Base-by-base conservation (phyloP, 2,888 invertebrate species). In the Aricia artaxerxes region DNA sequence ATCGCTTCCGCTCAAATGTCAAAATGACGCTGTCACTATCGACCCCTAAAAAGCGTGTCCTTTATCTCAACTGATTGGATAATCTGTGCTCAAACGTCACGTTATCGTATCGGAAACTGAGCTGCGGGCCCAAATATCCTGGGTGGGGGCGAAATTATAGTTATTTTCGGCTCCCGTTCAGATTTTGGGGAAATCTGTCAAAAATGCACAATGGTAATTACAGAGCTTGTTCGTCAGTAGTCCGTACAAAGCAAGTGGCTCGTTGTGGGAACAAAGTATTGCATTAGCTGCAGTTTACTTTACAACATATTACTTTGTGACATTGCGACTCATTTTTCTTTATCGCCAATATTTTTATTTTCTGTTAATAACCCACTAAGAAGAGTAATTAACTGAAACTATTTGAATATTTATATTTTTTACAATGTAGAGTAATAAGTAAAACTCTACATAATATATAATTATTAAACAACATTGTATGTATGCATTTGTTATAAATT, bases 1-100 rank as follows among this genome's bases (percentile, higher is more conserved):
- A 87, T 82, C 79, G 38, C 80, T 79, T 81, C 69, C 78, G 78
- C 82, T 24, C 81, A 88, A 87, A 87, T 76, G 81, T 86, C 85
- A 88, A 87, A 87, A 79, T 89, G 64, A 9, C 86, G 85, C 80
- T 83, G 83, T 83, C 81, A 82, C 87, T 83, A 85, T 88, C 88
- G 60, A 84, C 83, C 81, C 80, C 7, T 81, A 94, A 93, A 93
- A 94, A 93, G 92, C 92, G 92, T 93, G 92, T 91, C 91, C 90
- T 92, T 93, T 94, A 94, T 94, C 94, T 93, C 94, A 93, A 93
- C 94, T 94, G 94, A 94, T 94, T 94, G 94, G 94, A 93, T 94
- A 94, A 94, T 94, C 94, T 94, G 91, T 93, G 89, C 89, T 94
- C 93, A 93, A 94, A 93, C 88, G 93, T 86, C 91, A 92, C 91